These are phyloP conservation scores for Eupithecia pulchellata DNA, from an alignment of 2,888 invertebrate species.

Conservation along the genomic window DNA sequence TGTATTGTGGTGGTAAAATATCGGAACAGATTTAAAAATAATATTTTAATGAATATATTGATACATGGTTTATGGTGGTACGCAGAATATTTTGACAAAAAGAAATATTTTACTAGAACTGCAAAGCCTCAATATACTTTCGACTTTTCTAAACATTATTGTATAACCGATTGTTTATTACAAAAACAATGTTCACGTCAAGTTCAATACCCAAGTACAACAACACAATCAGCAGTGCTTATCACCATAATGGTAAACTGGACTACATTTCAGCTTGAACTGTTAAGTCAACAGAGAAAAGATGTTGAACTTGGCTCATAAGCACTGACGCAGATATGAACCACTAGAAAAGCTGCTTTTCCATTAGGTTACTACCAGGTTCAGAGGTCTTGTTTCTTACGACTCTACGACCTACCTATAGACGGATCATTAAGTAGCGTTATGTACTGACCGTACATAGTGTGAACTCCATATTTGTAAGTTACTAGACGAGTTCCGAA, in stretches of 20 bases:
- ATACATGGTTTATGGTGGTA: background rate
- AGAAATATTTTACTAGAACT: background rate
- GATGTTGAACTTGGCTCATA: background rate
- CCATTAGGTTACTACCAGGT: background rate
- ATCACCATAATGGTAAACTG: constrained; percentile 25
- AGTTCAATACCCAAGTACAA: constrained; percentile 26
- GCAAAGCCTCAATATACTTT: background rate
- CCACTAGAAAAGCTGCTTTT: background rate
- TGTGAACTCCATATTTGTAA: constrained; percentile 31
- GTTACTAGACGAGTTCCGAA: constrained; percentile 42
- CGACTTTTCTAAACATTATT: background rate
- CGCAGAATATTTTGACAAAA: background rate
- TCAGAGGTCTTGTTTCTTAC: constrained; percentile 4
- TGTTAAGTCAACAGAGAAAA: constrained; percentile 14
- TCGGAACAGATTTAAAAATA: constrained; percentile 8
- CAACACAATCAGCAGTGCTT: constrained; percentile 23
- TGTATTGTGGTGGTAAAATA: constrained; percentile 14
- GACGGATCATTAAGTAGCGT: constrained; percentile 61
- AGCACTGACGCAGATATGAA: background rate
- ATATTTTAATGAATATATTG: background rate
- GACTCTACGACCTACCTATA: constrained; percentile 17
- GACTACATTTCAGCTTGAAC: constrained; percentile 20
- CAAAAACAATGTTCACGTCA: constrained; percentile 21
- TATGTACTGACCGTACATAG: constrained; percentile 46
- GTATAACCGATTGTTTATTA: background rate